phyloP scores from a whole-genome alignment of 2,888 invertebrate species.

The Drosophila austrosaltans region DNA sequence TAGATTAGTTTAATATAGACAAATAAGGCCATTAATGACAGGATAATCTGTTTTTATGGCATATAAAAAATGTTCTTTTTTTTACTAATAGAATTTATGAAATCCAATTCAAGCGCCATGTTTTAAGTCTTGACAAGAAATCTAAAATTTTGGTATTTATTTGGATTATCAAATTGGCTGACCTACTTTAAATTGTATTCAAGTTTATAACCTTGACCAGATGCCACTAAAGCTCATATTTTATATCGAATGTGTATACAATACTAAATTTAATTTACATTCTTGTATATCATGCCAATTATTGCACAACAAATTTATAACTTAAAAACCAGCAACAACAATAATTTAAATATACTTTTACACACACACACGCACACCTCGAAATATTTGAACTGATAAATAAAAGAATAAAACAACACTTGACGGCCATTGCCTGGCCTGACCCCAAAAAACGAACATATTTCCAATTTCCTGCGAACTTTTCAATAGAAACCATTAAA shows the following conservation, averaged over 20 bases:
- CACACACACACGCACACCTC: slow-evolving; percentile 22
- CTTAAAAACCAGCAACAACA: slow-evolving; percentile 24
- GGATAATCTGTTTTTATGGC: too few relatives aligned
- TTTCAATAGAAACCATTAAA: slow-evolving; percentile 44
- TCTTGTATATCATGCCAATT: slow-evolving; percentile 59
- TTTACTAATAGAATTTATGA: too few relatives aligned
- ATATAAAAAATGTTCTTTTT: too few relatives aligned
- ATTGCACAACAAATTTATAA: slow-evolving; percentile 51
- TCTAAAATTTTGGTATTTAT: background rate
- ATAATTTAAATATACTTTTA: slow-evolving; percentile 13
- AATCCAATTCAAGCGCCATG: too few relatives aligned
- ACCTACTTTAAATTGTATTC: slow-evolving; percentile 60
- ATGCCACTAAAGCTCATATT: slow-evolving; percentile 24
- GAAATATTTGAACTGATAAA: slow-evolving; percentile 39
- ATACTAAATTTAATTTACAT: slow-evolving; percentile 45
- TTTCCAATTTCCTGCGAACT: slow-evolving; percentile 8
- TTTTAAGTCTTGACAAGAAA: too few relatives aligned
- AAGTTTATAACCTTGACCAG: slow-evolving; percentile 67
- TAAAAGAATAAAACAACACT: slow-evolving; percentile 61
- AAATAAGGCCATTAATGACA: too few relatives aligned
- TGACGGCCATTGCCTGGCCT: slow-evolving; percentile 45
- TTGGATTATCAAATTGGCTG: slow-evolving; percentile 22
- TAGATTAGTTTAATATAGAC: too few relatives aligned
- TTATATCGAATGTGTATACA: slow-evolving; percentile 22
- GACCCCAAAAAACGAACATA: slow-evolving; percentile 32